phyloP scores from a whole-genome alignment of 1,140 invertebrate genomes.

The Neotoxoptera formosana region DNA sequence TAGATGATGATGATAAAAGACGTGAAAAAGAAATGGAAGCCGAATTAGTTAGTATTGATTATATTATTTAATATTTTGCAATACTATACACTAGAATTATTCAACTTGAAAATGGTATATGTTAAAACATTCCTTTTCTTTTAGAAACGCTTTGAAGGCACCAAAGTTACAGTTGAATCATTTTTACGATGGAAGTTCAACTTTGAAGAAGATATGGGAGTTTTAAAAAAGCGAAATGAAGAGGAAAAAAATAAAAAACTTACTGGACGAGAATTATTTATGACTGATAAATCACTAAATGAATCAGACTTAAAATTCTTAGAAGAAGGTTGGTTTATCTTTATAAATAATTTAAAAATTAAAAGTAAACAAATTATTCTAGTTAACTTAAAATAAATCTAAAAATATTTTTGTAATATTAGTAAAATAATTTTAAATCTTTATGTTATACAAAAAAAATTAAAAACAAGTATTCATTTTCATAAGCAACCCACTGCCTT shows the following conservation, averaged over 20 bases:
- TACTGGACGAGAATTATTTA: slow-evolving; percentile 84
- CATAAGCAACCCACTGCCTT: no score
- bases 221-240: slow-evolving; percentile 76
- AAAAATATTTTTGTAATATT: background rate
- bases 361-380: background rate
- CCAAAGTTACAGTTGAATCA: slow-evolving; percentile 92
- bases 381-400: background rate
- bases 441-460: background rate
- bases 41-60: slow-evolving; percentile 70
- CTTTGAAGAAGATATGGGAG: slow-evolving; percentile 90
- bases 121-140: slow-evolving; percentile 58
- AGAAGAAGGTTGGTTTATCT: slow-evolving; percentile 77
- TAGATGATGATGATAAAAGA: slow-evolving; percentile 75
- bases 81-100: background rate
- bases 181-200: slow-evolving; percentile 93
- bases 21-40: slow-evolving; percentile 82
- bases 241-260: slow-evolving; percentile 73
- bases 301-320: slow-evolving; percentile 96
- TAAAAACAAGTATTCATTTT: no score
- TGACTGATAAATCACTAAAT: slow-evolving; percentile 88
- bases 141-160: slow-evolving; percentile 94
- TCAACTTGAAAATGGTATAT: background rate
- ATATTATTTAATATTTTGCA: background rate
- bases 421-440: background rate
- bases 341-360: background rate